Evolutionary conservation across 2,113 vertebrate genomes (phyloP).

Genomic region (Nettapus auritus): DNA sequence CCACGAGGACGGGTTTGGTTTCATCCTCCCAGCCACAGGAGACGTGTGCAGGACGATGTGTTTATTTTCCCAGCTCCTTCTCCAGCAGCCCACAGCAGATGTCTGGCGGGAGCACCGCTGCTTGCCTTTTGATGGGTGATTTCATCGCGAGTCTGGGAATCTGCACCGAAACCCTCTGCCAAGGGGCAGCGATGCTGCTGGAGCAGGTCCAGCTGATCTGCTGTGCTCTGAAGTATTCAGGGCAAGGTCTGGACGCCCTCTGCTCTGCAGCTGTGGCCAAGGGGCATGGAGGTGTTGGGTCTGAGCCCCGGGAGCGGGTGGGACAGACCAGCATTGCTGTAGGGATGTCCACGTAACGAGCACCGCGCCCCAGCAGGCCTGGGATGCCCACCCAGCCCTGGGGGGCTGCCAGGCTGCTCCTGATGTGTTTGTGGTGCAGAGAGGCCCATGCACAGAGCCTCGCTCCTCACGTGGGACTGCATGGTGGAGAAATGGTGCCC

Average conservation of each 20-base stretch:
- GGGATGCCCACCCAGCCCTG: neutral
- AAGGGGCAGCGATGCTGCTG: neutral
- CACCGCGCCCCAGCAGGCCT: neutral
- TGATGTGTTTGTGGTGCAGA: neutral
- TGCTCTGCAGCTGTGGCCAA: neutral
- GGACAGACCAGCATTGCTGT: neutral
- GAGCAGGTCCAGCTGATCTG: neutral
- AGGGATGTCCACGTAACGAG: rapidly evolving
- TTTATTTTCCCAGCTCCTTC: neutral
- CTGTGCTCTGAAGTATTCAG: neutral
- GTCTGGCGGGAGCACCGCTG: neutral
- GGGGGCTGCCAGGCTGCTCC: neutral
- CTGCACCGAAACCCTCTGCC: neutral
- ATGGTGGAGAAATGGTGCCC: rapidly evolving
- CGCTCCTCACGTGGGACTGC: rapidly evolving
- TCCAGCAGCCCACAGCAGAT: neutral
- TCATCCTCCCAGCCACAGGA: neutral
- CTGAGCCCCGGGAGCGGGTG: neutral
- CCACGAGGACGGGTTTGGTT: neutral
- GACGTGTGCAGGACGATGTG: rapidly evolving
- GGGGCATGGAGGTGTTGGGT: neutral
- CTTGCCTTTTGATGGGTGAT: neutral
- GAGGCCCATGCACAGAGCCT: rapidly evolving
- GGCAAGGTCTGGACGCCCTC: neutral
- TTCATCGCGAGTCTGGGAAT: neutral